Conservation (phyloP, 2,888 invertebrate species). For the Cactoblastis cactorum region DNA sequence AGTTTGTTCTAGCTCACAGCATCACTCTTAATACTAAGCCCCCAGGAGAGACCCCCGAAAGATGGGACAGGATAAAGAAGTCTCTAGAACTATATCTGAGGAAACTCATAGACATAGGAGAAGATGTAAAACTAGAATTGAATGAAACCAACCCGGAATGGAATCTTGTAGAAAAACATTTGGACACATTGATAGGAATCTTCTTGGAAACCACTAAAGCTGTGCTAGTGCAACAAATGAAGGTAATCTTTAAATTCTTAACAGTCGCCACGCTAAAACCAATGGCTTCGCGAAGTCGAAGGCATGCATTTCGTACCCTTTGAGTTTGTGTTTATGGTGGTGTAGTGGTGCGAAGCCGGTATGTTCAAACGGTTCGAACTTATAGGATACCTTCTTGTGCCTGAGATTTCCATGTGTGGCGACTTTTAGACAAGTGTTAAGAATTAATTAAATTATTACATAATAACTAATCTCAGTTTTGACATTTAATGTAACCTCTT, state of each 20-base stretch:
- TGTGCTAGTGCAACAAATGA: conserved; percentile 78
- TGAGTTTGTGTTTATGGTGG: too few relatives aligned
- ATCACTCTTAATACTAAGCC: conserved; percentile 71
- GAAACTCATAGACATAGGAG: conserved; percentile 68
- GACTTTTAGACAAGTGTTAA: too few relatives aligned
- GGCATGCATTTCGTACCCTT: too few relatives aligned
- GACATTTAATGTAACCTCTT: neutral
- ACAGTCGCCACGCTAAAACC: neutral
- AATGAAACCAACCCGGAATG: conserved; percentile 66
- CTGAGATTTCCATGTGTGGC: too few relatives aligned
- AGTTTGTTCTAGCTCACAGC: conserved; percentile 77
- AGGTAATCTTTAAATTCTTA: conserved; percentile 46
- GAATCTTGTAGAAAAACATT: conserved; percentile 56
- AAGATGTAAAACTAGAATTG: conserved; percentile 70
- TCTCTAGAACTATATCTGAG: conserved; percentile 68
- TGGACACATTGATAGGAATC: conserved; percentile 74
- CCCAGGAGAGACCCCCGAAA: conserved; percentile 68
- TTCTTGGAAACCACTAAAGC: conserved; percentile 80
- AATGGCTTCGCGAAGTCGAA: too few relatives aligned
- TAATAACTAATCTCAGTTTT: neutral
- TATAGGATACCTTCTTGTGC: too few relatives aligned
- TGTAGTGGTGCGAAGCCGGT: too few relatives aligned
- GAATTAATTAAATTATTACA: neutral
- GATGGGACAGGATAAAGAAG: conserved; percentile 72
- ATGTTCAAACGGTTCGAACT: too few relatives aligned